Evolutionary conservation across 2,113 vertebrate genomes (phyloP), one percentile per base, ranked within the genome.

Genomic region (Oceanites oceanicus): DNA sequence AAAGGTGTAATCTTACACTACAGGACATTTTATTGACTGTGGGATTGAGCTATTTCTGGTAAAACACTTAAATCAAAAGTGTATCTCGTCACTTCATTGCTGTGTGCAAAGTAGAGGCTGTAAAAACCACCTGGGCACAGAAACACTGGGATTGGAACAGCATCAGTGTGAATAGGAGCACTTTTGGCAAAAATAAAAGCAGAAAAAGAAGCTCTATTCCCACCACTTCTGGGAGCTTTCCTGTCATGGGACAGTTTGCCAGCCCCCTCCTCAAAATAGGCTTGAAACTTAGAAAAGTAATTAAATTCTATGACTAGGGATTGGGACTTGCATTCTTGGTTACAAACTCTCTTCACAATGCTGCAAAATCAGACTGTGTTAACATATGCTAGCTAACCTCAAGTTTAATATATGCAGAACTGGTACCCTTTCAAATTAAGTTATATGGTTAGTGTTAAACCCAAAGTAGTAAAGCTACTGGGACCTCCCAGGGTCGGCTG

Each of bases 91-190:
- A 44, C 47, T 94, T 92, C 61, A 71, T 96, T 92, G 70, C 67
- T 91, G 56, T 73, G 87, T 38, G 49, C 63, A 50, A 79, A 94
- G 84, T 72, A 50, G 9, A 83, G 82, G 72, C 58, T 92, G 62
- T 96, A 95, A 96, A 97, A 97, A 87, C 66, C 97, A 95, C 86
- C 87, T 93, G 71, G 80, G 56, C 61, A 59, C 53, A 90, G 79
- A 72, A 94, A 79, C 42, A 29, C 42, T n/a, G 77, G 20, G 56
- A 9, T 42, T 91, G 72, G 71, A 93, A 76, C 66, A 72, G 63
- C n/a, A 27, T 36, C 3, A 4, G 18, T 38, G 47, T 78, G 83
- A 63, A 74, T 38, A 88, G 62, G 34, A 95, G 29, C 38, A 15
- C n/a, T 71, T 65, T 21, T 50, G 58, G 59, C 79, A 90, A 96